phyloP scores from a whole-genome alignment of 2,888 invertebrate genomes.

The Subacronicta megacephala region DNA sequence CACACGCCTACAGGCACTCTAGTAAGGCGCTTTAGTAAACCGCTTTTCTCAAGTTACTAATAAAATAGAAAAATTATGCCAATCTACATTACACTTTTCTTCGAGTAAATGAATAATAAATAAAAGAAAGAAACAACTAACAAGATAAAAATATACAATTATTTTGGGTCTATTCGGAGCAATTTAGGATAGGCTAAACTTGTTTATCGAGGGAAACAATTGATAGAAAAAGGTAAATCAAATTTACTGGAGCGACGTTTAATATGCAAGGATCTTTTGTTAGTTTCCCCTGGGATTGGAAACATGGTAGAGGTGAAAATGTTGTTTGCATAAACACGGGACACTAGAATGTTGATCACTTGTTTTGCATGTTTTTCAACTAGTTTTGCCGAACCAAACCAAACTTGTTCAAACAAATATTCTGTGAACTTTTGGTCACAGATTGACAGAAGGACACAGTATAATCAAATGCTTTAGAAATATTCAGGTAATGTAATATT shows the following conservation, averaged over 20 bases:
- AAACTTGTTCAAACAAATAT: neutral
- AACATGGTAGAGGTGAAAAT: constrained; percentile 50
- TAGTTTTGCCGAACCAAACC: constrained; percentile 9
- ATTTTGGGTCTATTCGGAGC: constrained; percentile 27
- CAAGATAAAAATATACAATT: constrained; percentile 42
- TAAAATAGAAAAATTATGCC: constrained; percentile 16
- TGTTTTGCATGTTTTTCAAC: constrained; percentile 43
- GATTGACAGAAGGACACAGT: neutral
- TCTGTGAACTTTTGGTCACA: neutral
- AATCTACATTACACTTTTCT: neutral
- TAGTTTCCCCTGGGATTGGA: constrained; percentile 47
- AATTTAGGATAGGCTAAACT: constrained; percentile 36
- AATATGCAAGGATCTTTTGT: constrained; percentile 56
- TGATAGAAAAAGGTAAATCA: constrained; percentile 61
- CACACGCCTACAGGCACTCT: neutral
- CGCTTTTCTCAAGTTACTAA: constrained; percentile 15
- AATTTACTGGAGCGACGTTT: constrained; percentile 59
- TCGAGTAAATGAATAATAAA: constrained; percentile 20
- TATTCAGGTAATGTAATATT: no score
- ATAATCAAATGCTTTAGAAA: neutral
- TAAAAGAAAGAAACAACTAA: constrained; percentile 40
- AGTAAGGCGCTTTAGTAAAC: constrained; percentile 21
- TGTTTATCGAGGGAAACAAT: constrained; percentile 53
- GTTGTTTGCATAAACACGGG: constrained; percentile 49
- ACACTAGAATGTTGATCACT: constrained; percentile 39